Percentiles rank a stretch among this genome's conserved stretches.
Conservation (phyloP, 2,113 vertebrate genomes). For the Neodontobutis hainanensis region DNA sequence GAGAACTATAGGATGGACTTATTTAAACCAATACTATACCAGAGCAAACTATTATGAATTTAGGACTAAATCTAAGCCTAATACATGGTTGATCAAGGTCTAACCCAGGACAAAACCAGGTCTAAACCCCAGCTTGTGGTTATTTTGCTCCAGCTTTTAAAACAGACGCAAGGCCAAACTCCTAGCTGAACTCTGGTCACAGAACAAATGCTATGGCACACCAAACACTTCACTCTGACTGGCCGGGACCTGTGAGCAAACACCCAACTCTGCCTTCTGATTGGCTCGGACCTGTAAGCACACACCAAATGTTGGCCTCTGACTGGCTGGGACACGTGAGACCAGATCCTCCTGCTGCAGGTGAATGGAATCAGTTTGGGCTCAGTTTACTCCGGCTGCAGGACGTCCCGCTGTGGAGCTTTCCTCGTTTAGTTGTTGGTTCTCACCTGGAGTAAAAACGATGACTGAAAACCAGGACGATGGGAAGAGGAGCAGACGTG, state of each 20-base stretch:
- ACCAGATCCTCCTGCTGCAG: constrained; percentile 8
- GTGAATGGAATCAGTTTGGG: background rate
- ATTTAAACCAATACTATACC: too few relatives aligned
- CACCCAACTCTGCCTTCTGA: background rate
- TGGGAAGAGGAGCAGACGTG: constrained; percentile 28
- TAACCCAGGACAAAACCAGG: background rate
- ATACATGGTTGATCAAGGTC: too few relatives aligned
- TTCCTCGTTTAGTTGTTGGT: background rate
- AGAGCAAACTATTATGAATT: too few relatives aligned
- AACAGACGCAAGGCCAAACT: too few relatives aligned
- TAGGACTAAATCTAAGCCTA: too few relatives aligned
- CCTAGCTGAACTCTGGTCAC: too few relatives aligned
- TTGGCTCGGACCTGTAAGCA: background rate
- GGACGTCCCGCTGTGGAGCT: background rate
- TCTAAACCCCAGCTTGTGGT: background rate
- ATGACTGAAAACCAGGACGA: constrained; percentile 57
- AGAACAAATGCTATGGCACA: background rate
- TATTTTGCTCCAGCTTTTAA: too few relatives aligned
- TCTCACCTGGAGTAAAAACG: background rate
- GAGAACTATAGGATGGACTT: too few relatives aligned
- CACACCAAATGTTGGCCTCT: background rate
- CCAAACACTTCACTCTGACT: background rate
- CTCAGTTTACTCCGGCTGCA: background rate
- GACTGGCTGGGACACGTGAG: constrained; percentile 56
- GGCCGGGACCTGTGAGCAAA: background rate